Conservation (phyloP, 2,113 vertebrate species). For the Boulengeromyrus knoepffleri region DNA sequence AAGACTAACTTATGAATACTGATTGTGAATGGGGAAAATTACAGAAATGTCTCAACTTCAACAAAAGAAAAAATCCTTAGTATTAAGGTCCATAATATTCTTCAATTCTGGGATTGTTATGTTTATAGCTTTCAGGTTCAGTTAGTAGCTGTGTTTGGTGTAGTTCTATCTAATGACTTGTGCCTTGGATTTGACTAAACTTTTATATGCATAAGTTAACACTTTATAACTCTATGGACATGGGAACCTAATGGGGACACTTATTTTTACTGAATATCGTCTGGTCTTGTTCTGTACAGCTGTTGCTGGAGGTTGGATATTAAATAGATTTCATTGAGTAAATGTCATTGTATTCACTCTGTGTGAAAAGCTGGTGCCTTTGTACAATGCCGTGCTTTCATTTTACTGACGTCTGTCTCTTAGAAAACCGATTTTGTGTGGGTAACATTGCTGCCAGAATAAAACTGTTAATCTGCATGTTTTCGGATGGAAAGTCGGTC, state of each 20-base stretch:
- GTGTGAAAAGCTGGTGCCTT: background rate
- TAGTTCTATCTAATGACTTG: background rate
- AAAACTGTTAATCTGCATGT: background rate
- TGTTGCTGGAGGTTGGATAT: background rate
- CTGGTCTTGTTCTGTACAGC: background rate
- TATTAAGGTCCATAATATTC: background rate
- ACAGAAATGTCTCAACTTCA: background rate
- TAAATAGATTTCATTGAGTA: background rate
- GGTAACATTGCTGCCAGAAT: background rate
- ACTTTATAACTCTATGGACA: background rate
- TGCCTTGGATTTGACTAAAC: background rate
- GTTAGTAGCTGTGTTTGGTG: background rate
- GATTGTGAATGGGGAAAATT: background rate
- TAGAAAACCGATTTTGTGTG: background rate
- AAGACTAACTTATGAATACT: background rate
- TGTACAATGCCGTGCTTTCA: background rate
- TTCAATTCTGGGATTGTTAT: background rate
- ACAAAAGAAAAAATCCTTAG: background rate
- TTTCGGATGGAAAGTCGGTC: background rate
- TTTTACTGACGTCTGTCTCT: background rate
- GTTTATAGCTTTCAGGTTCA: background rate
- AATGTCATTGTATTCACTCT: background rate
- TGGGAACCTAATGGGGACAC: background rate
- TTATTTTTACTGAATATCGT: background rate
- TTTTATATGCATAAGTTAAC: background rate